These are phyloP conservation scores for Labeo calbasu DNA, from an alignment of 2,797 vertebrate genomes.

Conservation along the genomic window DNA sequence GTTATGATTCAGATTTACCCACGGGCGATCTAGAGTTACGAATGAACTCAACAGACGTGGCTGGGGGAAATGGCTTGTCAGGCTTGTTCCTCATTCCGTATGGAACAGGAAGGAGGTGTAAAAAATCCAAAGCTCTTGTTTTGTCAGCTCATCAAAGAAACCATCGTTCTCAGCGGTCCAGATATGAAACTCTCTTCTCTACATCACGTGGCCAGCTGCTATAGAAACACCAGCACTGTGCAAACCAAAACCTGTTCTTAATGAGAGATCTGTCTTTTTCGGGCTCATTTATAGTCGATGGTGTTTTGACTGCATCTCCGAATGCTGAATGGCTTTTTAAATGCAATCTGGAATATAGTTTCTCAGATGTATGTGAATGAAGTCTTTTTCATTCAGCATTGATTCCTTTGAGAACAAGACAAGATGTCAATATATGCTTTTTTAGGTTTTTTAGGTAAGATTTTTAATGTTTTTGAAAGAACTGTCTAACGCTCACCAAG, in stretches of 20 bases:
- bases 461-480: neutral
- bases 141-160: conserved; percentile 36
- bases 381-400: neutral
- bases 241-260: neutral
- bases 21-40: neutral
- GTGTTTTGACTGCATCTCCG: neutral
- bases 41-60: conserved; percentile 17
- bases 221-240: conserved; percentile 17
- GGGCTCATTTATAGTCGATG: neutral
- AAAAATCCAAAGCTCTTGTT: conserved; percentile 8
- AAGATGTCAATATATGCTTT: neutral
- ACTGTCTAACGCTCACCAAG: neutral
- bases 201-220: neutral
- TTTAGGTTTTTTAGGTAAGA: neutral
- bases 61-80: conserved; percentile 3
- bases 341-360: neutral
- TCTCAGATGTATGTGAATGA: neutral
- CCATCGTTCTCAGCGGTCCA: conserved; percentile 14
- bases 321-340: neutral
- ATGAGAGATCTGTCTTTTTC: conserved; percentile 11
- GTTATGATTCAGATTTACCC: conserved; percentile 28
- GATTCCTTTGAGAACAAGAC: neutral
- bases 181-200: neutral
- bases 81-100: conserved; percentile 4
- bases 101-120: conserved; percentile 23